Base-by-base conservation (phyloP, 2,888 invertebrate genomes). In the Leptura quadrifasciata region DNA sequence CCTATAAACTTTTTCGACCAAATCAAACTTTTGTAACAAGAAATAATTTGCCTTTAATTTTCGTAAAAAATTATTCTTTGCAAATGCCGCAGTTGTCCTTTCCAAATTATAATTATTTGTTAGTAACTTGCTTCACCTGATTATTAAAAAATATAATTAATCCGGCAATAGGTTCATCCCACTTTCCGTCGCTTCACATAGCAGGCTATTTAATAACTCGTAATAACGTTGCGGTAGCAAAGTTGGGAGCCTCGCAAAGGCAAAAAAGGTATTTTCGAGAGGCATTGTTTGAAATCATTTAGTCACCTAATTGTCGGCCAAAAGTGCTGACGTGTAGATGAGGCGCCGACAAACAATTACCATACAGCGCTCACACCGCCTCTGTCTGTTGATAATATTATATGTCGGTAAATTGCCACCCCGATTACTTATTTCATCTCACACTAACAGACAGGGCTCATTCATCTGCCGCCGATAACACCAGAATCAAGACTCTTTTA, bases 261-360 rank as follows among this genome's bases (percentile, higher is more conserved):
- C 72, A 47, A 61, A 69, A n/a, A 54, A 58, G 58, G 58, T 55
- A 57, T 58, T 39, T 39, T 21, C 47, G 64, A 65, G 69, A 74
- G 72, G 74, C 69, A 82, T 84, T 87, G 85, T 87, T 87, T 86
- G 83, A 88, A 88, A 88, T 82, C 87, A 88, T 88, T 88, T 87
- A 87, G 88, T 89, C 88, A 88, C 88, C 87, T 89, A 89, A 89
- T 89, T 87, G 87, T 85, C 79, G 82, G 79, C 78, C 78, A 87
- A 89, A 89, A 88, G 85, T 88, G 89, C 89, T 89, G 89, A 89
- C 87, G 85, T 85, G 84, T 83, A 83, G 76, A 82, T 70, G 77
- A 87, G 88, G 89, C 89, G 89, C 89, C 89, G 87, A 85, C 86
- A 87, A 86, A 87, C 88, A 88, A 89, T 88, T 88, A 89, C 85